Evolutionary conservation across 1,140 invertebrate genomes (phyloP).

Genomic region (Drosophila ananassae): DNA sequence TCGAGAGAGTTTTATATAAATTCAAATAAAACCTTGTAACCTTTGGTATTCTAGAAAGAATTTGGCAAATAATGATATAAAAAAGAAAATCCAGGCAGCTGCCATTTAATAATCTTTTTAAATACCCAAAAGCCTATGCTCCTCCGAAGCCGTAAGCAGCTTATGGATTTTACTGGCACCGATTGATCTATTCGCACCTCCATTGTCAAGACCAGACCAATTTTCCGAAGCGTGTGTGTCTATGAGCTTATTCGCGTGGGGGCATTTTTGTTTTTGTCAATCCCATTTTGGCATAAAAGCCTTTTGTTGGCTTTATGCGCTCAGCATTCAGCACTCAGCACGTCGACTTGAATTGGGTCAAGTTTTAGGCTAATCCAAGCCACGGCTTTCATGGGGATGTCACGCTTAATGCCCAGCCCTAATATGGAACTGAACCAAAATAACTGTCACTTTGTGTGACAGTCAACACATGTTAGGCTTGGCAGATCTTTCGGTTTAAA

Average conservation of each 20-base stretch:
- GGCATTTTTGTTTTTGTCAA: conserved; percentile 50
- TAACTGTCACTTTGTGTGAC: conserved; percentile 59
- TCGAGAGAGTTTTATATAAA: too few species aligned
- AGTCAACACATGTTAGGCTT: conserved; percentile 64
- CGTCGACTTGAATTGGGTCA: conserved; percentile 59
- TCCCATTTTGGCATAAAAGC: conserved; percentile 55
- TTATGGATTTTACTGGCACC: conserved; percentile 39
- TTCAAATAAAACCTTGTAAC: neutral
- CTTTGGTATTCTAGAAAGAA: neutral
- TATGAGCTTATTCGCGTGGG: conserved; percentile 12
- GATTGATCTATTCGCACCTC: conserved; percentile 74
- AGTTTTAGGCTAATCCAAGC: conserved; percentile 53
- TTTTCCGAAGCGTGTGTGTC: conserved; percentile 25
- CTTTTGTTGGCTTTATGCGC: conserved; percentile 54
- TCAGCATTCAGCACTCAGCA: conserved; percentile 40
- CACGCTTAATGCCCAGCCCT: conserved; percentile 23
- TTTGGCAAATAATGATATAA: neutral
- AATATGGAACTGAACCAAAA: conserved; percentile 35
- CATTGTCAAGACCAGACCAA: conserved; percentile 54
- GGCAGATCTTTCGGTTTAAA: conserved; percentile 66
- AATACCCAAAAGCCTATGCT: conserved; percentile 17
- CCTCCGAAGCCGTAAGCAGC: conserved; percentile 43
- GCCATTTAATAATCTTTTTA: conserved; percentile 25
- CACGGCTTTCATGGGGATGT: conserved; percentile 26
- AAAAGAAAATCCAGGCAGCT: neutral